These are phyloP conservation scores for Orius insidiosus DNA, from an alignment of 1,140 invertebrate genomes.

Conservation along the genomic window DNA sequence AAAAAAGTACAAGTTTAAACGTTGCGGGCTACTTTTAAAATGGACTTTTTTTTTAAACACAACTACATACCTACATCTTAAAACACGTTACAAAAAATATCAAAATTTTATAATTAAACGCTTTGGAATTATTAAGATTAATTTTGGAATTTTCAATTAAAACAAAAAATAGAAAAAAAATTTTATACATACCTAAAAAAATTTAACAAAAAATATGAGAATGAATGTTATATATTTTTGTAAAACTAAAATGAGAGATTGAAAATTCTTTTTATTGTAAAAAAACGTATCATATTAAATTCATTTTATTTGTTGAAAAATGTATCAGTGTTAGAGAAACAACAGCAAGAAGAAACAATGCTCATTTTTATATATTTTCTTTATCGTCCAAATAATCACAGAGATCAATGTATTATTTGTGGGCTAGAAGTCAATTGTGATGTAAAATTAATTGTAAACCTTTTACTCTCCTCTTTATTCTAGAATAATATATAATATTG, in stretches of 20 bases:
- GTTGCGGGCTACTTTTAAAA: too few species aligned
- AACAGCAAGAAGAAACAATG: neutral
- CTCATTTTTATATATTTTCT: conserved; percentile 10
- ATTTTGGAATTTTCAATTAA: neutral
- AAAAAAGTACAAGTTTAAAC: too few species aligned
- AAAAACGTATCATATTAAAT: neutral
- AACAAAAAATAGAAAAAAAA: neutral
- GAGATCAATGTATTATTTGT: neutral
- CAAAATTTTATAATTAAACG: neutral
- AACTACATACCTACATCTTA: too few species aligned
- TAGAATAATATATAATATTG: too few species aligned
- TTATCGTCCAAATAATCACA: conserved; percentile 4
- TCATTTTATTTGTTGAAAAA: neutral
- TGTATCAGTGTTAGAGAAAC: neutral
- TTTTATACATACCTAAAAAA: conserved; percentile 1
- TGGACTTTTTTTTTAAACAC: too few species aligned
- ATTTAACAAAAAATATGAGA: conserved; percentile 1
- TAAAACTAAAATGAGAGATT: neutral
- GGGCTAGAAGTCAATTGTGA: conserved; percentile 8
- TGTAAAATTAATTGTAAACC: neutral
- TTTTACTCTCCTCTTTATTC: too few species aligned
- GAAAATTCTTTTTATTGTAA: neutral
- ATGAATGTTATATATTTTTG: conserved; percentile 10
- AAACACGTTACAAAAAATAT: neutral
- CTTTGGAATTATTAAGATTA: neutral